Percentiles rank a stretch among this genome's conserved stretches.
These are phyloP conservation scores for Nephrotoma appendiculata DNA, from an alignment of 2,888 invertebrate genomes.

Conservation along the genomic window DNA sequence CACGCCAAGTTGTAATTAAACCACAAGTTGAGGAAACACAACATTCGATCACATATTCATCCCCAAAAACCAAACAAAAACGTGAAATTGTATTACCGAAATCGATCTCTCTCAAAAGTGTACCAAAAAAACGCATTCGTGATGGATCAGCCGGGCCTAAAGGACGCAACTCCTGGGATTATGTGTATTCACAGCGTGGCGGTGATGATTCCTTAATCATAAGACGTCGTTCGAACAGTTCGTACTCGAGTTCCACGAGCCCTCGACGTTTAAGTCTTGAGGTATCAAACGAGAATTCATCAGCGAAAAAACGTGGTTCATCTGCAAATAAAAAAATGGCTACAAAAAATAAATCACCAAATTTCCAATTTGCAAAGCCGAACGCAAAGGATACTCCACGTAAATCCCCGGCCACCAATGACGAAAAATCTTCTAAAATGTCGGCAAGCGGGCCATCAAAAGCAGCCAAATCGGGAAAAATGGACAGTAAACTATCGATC, in stretches of 20 bases:
- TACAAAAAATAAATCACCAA: slow-evolving; percentile 17
- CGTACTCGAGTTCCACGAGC: slow-evolving; percentile 53
- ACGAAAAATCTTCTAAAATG: slow-evolving; percentile 12
- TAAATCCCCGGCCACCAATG: slow-evolving; percentile 12
- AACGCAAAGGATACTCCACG: neutral
- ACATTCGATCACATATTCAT: slow-evolving; percentile 21
- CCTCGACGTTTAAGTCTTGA: slow-evolving; percentile 44
- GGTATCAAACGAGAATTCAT: slow-evolving; percentile 18
- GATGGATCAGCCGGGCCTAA: neutral
- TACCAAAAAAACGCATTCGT: neutral
- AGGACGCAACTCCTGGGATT: slow-evolving; percentile 35
- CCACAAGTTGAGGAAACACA: neutral
- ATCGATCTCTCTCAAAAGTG: neutral
- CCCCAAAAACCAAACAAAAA: slow-evolving; percentile 17
- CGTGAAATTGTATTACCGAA: neutral
- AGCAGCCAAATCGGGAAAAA: neutral
- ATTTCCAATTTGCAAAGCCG: neutral
- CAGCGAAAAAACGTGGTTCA: slow-evolving; percentile 8
- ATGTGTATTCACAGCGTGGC: slow-evolving; percentile 43
- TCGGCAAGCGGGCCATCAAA: neutral
- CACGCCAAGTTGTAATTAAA: neutral
- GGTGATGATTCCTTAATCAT: slow-evolving; percentile 70
- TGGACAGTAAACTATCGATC: neutral
- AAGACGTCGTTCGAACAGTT: slow-evolving; percentile 69
- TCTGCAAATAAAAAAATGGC: slow-evolving; percentile 15